A percentile compares a stretch with the other conserved stretches of the same genome.
phyloP scores from a whole-genome alignment of 2,113 vertebrate genomes.

The Paratilapia polleni region DNA sequence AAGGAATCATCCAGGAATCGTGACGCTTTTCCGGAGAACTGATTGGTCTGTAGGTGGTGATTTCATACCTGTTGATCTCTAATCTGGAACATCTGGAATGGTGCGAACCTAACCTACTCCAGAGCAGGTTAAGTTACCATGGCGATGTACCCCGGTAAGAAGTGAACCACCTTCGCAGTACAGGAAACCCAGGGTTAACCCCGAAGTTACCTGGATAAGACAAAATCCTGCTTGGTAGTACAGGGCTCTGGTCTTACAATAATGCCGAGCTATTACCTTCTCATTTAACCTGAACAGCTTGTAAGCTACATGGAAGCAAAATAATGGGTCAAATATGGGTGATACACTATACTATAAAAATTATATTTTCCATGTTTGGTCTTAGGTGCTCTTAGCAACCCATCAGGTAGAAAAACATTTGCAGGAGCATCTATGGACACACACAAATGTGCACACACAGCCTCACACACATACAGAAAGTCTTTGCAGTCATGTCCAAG shows the following conservation, averaged over 20 bases:
- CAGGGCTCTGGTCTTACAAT: not conserved
- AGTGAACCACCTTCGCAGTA: too few species aligned
- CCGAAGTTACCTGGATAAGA: too few species aligned
- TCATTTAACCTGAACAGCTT: not conserved
- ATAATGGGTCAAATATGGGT: slow-evolving; percentile 4
- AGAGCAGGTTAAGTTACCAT: too few species aligned
- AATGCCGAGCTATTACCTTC: not conserved
- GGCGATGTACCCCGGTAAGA: too few species aligned
- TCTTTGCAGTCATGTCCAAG: slow-evolving; percentile 42
- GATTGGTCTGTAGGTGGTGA: too few species aligned
- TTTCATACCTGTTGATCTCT: too few species aligned
- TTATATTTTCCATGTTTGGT: not conserved
- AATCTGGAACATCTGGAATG: too few species aligned
- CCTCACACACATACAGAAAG: slow-evolving; percentile 6
- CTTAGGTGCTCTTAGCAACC: not conserved
- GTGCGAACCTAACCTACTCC: too few species aligned
- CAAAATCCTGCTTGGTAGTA: too few species aligned
- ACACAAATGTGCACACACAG: not conserved
- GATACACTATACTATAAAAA: not conserved
- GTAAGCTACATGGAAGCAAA: not conserved
- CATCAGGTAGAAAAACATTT: slow-evolving; percentile 3
- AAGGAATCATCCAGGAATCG: too few species aligned
- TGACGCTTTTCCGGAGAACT: too few species aligned
- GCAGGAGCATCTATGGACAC: not conserved
- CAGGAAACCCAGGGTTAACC: too few species aligned